Evolutionary conservation across 2,888 invertebrate species (phyloP).

Genomic region (Aspidapion aeneum): DNA sequence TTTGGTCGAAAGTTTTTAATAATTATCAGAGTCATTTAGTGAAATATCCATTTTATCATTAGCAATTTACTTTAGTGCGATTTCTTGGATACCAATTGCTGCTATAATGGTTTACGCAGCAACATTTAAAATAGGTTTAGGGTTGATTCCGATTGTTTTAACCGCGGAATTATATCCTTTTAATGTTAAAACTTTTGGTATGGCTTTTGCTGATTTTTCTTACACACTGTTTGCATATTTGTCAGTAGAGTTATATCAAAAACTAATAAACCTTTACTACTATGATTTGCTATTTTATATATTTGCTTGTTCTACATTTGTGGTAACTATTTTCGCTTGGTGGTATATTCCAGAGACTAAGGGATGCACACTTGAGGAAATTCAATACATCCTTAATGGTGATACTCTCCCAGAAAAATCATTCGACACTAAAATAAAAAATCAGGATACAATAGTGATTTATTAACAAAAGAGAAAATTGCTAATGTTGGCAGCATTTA

Average conservation of each 20-base stretch:
- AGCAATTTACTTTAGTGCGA: conserved; percentile 39
- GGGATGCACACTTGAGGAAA: conserved; percentile 44
- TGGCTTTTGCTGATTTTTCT: conserved; percentile 43
- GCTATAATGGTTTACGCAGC: conserved; percentile 26
- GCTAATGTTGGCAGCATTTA: no score
- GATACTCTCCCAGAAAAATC: conserved; percentile 14
- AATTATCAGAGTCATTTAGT: conserved; percentile 38
- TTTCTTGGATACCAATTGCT: conserved; percentile 33
- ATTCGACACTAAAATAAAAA: no score
- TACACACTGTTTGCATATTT: conserved; percentile 40
- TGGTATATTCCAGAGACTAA: conserved; percentile 43
- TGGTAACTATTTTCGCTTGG: conserved; percentile 40
- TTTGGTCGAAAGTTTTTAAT: conserved; percentile 26
- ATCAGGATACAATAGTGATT: no score
- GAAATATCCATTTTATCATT: conserved; percentile 38
- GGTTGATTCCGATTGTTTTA: conserved; percentile 36
- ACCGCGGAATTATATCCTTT: conserved; percentile 15
- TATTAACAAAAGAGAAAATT: no score
- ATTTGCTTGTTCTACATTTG: conserved; percentile 38
- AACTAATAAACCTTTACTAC: conserved; percentile 33
- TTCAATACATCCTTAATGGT: conserved; percentile 43
- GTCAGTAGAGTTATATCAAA: conserved; percentile 40
- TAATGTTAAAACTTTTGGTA: conserved; percentile 21
- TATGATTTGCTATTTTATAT: conserved; percentile 42
- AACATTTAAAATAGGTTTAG: conserved; percentile 42